phyloP scores from a whole-genome alignment of 64 coral and sea anemone species.

The Montipora sp. region DNA sequence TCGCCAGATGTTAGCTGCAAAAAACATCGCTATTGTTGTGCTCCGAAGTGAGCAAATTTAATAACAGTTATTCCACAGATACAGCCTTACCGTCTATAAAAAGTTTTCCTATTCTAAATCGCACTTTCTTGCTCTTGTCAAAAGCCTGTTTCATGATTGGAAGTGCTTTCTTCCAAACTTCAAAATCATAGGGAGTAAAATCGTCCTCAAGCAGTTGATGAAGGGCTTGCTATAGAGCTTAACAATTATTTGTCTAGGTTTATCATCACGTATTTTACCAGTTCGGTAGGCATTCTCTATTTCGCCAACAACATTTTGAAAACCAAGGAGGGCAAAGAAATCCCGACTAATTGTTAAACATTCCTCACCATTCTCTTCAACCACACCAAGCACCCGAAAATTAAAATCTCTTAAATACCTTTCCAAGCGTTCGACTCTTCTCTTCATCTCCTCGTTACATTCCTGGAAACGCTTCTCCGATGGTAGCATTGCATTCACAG shows the following conservation, averaged over 20 bases:
- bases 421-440: conserved; percentile 10
- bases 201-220: not conserved
- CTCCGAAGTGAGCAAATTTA: not conserved
- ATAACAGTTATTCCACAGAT: no score
- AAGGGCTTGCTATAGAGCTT: no score
- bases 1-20: not conserved
- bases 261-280: no score
- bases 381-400: not conserved
- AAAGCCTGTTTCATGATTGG: conserved; percentile 1
- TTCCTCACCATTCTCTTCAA: not conserved
- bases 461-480: not conserved
- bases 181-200: not conserved
- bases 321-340: no score
- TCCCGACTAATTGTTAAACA: no score
- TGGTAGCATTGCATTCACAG: not conserved
- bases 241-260: no score
- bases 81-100: not conserved
- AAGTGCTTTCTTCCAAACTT: not conserved
- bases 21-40: not conserved
- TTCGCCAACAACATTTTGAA: no score
- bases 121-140: no score
- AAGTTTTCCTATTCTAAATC: not conserved
- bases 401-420: not conserved
- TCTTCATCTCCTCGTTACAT: not conserved
- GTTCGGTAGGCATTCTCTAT: no score